These are phyloP conservation scores for Oligia strigilis DNA, from an alignment of 2,888 invertebrate species.

Conservation along the genomic window DNA sequence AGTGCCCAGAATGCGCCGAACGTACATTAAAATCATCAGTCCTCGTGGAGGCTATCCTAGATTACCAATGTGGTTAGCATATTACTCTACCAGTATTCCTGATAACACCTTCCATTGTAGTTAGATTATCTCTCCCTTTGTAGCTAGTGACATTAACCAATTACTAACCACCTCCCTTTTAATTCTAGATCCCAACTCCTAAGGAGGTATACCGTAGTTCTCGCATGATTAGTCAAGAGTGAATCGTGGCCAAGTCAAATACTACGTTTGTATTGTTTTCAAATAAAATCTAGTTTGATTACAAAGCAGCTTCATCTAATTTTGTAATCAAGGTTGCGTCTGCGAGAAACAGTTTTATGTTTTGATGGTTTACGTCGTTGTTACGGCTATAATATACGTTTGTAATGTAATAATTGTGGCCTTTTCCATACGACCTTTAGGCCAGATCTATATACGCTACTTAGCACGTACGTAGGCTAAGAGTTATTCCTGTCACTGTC, in stretches of 20 bases:
- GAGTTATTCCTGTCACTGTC: neutral
- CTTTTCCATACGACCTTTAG: neutral
- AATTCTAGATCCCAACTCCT: constrained; percentile 50
- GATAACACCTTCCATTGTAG: neutral
- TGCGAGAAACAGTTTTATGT: constrained; percentile 29
- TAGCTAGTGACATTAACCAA: constrained; percentile 7
- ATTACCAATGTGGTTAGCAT: neutral
- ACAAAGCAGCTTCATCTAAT: constrained; percentile 45
- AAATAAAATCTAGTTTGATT: constrained; percentile 51
- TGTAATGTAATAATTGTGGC: neutral
- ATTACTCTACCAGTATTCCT: neutral
- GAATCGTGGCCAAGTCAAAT: constrained; percentile 6
- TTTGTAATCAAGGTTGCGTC: constrained; percentile 49
- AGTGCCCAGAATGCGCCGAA: neutral
- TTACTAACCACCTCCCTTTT: constrained; percentile 34
- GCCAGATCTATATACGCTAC: neutral
- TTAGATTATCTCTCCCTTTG: neutral
- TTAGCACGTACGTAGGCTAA: neutral
- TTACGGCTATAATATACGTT: constrained; percentile 5
- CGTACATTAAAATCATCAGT: neutral
- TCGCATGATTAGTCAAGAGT: constrained; percentile 23
- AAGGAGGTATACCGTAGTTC: constrained; percentile 11
- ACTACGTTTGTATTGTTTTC: neutral
- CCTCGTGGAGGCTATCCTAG: neutral
- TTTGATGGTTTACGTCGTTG: constrained; percentile 20